Evolutionary conservation across 2,888 invertebrate species (phyloP), one percentile per base, ranked within the genome.

Genomic region (Crossocerus cetratus): DNA sequence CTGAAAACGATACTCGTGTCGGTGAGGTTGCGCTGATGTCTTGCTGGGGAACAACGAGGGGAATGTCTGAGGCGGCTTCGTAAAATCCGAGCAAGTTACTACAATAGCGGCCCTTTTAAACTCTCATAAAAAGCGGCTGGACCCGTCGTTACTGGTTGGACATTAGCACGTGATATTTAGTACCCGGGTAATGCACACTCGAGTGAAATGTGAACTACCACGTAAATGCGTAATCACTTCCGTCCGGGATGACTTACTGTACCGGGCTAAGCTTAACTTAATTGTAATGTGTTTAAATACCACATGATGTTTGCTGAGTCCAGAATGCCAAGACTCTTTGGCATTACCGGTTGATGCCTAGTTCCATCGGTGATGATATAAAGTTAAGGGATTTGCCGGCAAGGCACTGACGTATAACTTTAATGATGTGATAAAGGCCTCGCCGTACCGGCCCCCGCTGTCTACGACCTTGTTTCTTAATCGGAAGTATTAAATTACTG

Each of bases 391-490:
- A 63, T 54, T 42, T 58, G 67, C 32, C 68, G 66, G 56, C 45
- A 61, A 59, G 58, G 55, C 58, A 63, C 72, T 77, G 74, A 80
- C 77, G 75, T 84, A 78, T 70, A 83, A 82, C 80, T 86, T 85
- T 84, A 83, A 85, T 80, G 79, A 81, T 77, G 77, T 74, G 77
- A 83, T 81, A 81, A 83, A 83, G 78, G 75, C 54, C 57, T 61
- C 55, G 42, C 54, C 56, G n/a, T 20, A 18, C 3, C 69, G 43
- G 14, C 21, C 23, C 55, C 53, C 56, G 69, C 58, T 66, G 70
- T 69, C 57, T 49, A 42, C 49, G 70, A 69, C 60, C 67, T 20
- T 63, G 53, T 64, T 58, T 64, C 49, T 53, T 55, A 16, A 18
- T 44, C 32, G 57, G 43, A 55, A 42, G 16, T 8, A n/a, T 21